A percentile compares a stretch with the other conserved stretches of the same genome.
Conservation (phyloP, 2,113 vertebrate genomes). For the Nipponia nippon region DNA sequence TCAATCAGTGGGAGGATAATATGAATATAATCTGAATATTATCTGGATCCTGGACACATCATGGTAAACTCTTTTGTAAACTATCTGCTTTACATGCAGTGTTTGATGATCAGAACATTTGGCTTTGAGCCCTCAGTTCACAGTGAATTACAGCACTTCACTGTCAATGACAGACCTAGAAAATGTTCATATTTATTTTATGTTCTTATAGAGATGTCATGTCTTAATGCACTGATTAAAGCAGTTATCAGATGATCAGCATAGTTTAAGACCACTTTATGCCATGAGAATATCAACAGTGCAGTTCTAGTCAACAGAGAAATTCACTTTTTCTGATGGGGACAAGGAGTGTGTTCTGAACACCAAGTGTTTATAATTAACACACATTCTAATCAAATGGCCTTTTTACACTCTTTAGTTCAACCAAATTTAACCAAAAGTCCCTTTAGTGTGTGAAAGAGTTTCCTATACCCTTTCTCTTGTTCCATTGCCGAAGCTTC, state of each 20-base stretch:
- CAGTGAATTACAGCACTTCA: background rate
- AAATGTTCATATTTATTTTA: background rate
- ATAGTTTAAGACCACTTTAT: background rate
- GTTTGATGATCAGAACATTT: background rate
- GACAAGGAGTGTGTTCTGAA: background rate
- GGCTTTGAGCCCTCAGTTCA: background rate
- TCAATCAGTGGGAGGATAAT: background rate
- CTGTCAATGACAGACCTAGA: background rate
- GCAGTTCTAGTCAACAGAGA: background rate
- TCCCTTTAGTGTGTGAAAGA: background rate
- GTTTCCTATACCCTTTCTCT: background rate
- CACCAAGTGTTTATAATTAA: background rate
- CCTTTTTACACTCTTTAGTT: background rate
- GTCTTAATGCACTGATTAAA: background rate
- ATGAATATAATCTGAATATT: background rate
- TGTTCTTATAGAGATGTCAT: fast-evolving
- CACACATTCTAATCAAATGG: background rate
- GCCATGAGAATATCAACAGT: background rate
- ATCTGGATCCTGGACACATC: background rate
- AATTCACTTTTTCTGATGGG: background rate
- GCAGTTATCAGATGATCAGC: background rate
- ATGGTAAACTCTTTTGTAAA: background rate
- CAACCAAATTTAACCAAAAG: background rate
- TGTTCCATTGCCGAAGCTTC: background rate
- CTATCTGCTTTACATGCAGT: fast-evolving